A percentile compares a stretch with the other conserved stretches of the same genome.
Evolutionary conservation across 2,888 invertebrate genomes (phyloP).

Genomic region (Hypena proboscidalis): DNA sequence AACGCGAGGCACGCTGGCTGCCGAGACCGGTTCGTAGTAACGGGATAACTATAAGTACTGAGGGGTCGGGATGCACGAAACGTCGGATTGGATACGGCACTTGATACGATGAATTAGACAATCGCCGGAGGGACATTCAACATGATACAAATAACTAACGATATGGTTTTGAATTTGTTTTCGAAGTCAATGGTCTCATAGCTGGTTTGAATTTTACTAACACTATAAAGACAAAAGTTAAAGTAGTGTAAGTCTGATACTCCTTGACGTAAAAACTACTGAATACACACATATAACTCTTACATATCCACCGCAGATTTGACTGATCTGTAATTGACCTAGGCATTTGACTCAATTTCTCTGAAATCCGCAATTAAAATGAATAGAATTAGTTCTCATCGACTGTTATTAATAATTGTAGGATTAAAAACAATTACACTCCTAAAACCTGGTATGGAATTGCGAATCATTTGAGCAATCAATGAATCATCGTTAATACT

Average conservation of each 20-base stretch:
- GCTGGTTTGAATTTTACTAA: not conserved
- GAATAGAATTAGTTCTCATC: too few species aligned
- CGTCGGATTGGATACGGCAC: slow-evolving; percentile 51
- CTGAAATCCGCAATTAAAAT: too few species aligned
- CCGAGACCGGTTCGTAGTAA: slow-evolving; percentile 69
- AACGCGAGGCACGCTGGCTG: slow-evolving; percentile 55
- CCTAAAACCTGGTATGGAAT: not conserved
- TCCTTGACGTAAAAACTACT: too few species aligned
- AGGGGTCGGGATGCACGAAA: slow-evolving; percentile 51
- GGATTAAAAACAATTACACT: not conserved
- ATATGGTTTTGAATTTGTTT: not conserved
- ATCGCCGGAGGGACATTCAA: slow-evolving; percentile 23
- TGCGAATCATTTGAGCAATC: slow-evolving; percentile 20
- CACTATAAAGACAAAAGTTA: too few species aligned
- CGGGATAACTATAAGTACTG: slow-evolving; percentile 58
- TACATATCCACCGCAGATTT: too few species aligned
- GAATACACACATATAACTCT: too few species aligned
- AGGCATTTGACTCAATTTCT: too few species aligned
- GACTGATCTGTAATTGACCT: too few species aligned
- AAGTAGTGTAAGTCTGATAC: too few species aligned
- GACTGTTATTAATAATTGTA: too few species aligned
- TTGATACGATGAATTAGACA: slow-evolving; percentile 28
- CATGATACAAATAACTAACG: slow-evolving; percentile 2
- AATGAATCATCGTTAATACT: slow-evolving; percentile 26
- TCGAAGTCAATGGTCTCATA: not conserved